Conservation (phyloP, 2,797 vertebrate genomes). For the Cottoperca gobio region DNA sequence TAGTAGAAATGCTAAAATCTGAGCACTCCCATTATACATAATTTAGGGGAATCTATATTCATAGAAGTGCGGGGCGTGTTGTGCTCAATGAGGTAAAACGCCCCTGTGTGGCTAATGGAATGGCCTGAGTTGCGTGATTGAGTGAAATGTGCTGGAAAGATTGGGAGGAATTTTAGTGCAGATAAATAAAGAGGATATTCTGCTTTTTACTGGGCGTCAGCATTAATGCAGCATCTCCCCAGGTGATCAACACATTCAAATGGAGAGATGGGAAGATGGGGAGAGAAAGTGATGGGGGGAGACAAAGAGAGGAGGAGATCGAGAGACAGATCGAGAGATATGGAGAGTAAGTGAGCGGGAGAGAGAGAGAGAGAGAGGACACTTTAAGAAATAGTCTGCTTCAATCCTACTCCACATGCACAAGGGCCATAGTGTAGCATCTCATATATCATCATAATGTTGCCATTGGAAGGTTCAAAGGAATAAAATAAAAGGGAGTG, state of each 20-base stretch:
- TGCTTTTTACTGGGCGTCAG: constrained; percentile 80
- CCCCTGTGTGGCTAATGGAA: constrained; percentile 86
- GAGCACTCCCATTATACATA: constrained; percentile 84
- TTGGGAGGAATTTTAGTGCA: constrained; percentile 84
- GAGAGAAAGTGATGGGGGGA: constrained; percentile 57
- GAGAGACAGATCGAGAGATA: constrained; percentile 45
- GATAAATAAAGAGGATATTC: constrained; percentile 85
- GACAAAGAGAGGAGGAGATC: constrained; percentile 54
- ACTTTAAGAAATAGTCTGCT: constrained; percentile 78
- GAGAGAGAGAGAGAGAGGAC: constrained; percentile 55
- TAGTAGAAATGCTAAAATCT: constrained; percentile 83
- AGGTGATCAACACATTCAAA: constrained; percentile 85
- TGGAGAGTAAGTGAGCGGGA: not conserved
- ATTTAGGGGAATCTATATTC: constrained; percentile 87
- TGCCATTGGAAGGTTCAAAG: constrained; percentile 81
- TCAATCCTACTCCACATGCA: constrained; percentile 74
- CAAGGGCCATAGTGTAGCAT: constrained; percentile 73
- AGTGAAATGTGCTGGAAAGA: constrained; percentile 87
- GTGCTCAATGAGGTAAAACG: constrained; percentile 85
- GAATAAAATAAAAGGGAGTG: constrained; percentile 54
- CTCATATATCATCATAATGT: constrained; percentile 84
- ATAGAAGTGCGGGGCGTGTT: constrained; percentile 82
- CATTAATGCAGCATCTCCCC: constrained; percentile 83
- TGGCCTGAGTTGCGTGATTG: constrained; percentile 84
- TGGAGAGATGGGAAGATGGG: constrained; percentile 65